Evolutionary conservation across 64 coral and sea anemone genomes (phyloP), one percentile per base, ranked within the genome.

Genomic region (Montipora capricornis): DNA sequence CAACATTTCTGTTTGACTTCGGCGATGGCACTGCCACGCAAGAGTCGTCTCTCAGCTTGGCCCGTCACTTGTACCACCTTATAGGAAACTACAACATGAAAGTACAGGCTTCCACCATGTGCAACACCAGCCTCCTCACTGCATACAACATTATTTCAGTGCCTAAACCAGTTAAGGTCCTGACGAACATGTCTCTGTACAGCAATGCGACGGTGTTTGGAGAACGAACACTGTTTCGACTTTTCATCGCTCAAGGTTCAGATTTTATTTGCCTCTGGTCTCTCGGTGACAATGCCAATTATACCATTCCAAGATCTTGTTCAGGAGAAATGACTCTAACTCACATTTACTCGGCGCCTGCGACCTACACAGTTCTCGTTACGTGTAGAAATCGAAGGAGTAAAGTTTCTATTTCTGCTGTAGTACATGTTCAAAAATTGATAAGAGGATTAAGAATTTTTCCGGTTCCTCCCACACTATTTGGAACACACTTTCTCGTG

Each of bases 361-460:
- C 66, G 14, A 74, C 14, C 73, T 95, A 92, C 83, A 92, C 47
- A 52, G 76, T 20, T 10, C 5, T 5, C 0, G 66, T 90, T n/a
- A 55, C 75, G 20, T 95, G 94, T n/a, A 50, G 10, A 57, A 95
- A 95, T 75, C 17, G 89, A 80, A 86, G 90, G 45, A 88, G 89
- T 37, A 47, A 68, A 17, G 48, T 52, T 20, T 73, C 61, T 26
- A 64, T 11, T 37, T 81, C 62, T 53, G 69, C 3, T 74, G 22
- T 11, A 5, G 67, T 88, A 45, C 74, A 68, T 49, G 84, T 95
- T 52, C 94, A 95, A 81, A 61, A 92, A 26, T n/a, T 37, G 13
- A 95, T 95, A 8, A 51, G 49, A 13, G 89, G 83, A n/a, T 64
- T 95, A 20, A 22, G 9, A 4, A 49, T 95, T 22, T 8, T 44